phyloP scores from a whole-genome alignment of 2,888 invertebrate genomes.

The Liodrosophila aerea region DNA sequence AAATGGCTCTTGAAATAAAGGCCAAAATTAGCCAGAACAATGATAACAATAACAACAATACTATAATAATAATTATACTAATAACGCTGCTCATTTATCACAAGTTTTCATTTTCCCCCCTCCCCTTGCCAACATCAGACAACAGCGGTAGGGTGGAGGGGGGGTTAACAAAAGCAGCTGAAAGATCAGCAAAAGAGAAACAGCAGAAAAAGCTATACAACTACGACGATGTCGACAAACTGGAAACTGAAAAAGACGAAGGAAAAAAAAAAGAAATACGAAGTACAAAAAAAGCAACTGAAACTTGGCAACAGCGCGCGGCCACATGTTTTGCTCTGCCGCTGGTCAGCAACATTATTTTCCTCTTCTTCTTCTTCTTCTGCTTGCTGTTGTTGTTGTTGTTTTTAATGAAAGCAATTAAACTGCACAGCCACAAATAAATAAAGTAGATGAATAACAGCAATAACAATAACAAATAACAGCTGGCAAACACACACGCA shows the following conservation, averaged over 20 bases:
- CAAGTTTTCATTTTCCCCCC: slow-evolving; percentile 33
- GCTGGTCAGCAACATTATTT: slow-evolving; percentile 35
- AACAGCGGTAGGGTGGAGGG: slow-evolving; percentile 14
- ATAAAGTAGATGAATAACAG: slow-evolving; percentile 25
- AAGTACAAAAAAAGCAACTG: slow-evolving; percentile 1
- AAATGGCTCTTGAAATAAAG: slow-evolving; percentile 25
- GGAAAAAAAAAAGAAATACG: no score
- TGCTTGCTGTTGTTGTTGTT: slow-evolving; percentile 21
- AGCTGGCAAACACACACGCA: slow-evolving; percentile 35
- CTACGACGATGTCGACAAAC: slow-evolving; percentile 51
- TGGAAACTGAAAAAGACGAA: slow-evolving; percentile 29
- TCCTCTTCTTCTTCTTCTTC: slow-evolving; percentile 3
- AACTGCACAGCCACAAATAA: slow-evolving; percentile 70
- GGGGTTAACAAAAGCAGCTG: slow-evolving; percentile 26
- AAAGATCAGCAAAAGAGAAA: slow-evolving; percentile 4
- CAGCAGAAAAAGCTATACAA: slow-evolving; percentile 19
- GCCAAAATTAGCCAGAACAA: slow-evolving; percentile 33
- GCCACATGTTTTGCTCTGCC: slow-evolving; percentile 63
- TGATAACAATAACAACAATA: slow-evolving; percentile 16
- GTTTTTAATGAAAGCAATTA: slow-evolving; percentile 68
- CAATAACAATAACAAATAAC: slow-evolving; percentile 45
- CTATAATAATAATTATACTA: slow-evolving; percentile 18
- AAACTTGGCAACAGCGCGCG: slow-evolving; percentile 53
- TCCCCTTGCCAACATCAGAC: slow-evolving; percentile 12
- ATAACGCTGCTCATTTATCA: slow-evolving; percentile 31